A percentile compares a stretch with the other conserved stretches of the same genome.
phyloP scores from a whole-genome alignment of 2,797 vertebrate species.

The Selene dorsalis region DNA sequence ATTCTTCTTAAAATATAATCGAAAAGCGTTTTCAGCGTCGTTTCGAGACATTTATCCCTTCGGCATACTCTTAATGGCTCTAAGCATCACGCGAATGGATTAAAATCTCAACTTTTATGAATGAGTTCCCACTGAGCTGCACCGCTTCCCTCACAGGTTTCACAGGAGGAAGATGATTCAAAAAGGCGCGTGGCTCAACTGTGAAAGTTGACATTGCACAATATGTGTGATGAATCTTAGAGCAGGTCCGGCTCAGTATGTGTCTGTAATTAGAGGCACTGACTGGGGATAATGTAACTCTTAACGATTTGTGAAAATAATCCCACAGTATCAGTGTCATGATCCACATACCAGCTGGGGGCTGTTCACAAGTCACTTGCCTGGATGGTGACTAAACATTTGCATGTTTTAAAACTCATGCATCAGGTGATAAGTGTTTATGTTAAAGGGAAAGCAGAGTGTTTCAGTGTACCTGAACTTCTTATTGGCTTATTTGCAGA shows the following conservation, averaged over 20 bases:
- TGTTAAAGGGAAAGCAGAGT: background rate
- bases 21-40: accelerated
- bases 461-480: background rate
- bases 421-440: background rate
- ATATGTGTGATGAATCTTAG: background rate
- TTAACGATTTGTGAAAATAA: background rate
- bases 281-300: background rate
- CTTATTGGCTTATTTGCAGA: background rate
- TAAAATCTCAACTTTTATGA: conserved; percentile 27
- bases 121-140: background rate
- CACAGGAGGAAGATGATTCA: background rate
- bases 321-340: background rate
- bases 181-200: conserved; percentile 5
- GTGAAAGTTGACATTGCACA: background rate
- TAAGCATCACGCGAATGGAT: accelerated
- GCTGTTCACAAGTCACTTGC: background rate
- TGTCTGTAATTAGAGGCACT: background rate
- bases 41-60: background rate
- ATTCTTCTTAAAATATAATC: accelerated
- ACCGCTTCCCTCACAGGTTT: background rate
- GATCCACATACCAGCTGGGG: background rate
- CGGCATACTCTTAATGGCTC: background rate
- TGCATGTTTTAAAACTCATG: background rate
- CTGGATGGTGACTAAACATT: background rate
- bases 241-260: background rate